A percentile compares a stretch with the other conserved stretches of the same genome.
Conservation (phyloP, 2,113 vertebrate genomes). For the Phalacrocorax aristotelis region DNA sequence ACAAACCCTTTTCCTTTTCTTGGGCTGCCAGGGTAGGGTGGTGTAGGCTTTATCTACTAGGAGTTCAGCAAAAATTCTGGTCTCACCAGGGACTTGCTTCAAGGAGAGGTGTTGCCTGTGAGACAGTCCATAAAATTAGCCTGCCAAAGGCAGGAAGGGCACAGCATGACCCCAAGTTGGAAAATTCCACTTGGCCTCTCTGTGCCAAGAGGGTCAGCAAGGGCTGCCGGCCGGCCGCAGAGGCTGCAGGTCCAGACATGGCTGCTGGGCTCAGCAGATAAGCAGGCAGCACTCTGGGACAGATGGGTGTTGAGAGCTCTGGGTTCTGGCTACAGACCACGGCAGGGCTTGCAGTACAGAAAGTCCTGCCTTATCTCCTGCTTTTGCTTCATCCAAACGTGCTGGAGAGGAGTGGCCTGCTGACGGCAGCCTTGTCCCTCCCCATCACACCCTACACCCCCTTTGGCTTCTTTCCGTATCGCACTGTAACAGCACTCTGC, state of each 20-base stretch:
- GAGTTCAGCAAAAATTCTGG: neutral
- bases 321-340: neutral
- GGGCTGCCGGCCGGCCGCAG: neutral
- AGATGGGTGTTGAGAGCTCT: neutral
- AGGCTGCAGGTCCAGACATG: neutral
- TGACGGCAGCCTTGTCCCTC: neutral
- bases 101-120: neutral
- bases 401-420: neutral
- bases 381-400: neutral
- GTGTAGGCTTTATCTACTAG: neutral
- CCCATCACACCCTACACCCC: neutral
- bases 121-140: neutral
- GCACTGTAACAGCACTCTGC: neutral
- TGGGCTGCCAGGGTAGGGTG: neutral
- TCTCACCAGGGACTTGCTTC: neutral
- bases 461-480: neutral
- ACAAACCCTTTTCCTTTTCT: neutral
- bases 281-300: neutral
- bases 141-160: neutral
- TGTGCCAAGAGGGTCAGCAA: neutral
- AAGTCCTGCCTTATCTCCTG: neutral
- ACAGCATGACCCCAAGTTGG: neutral
- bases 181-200: constrained; percentile 49
- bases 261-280: neutral
- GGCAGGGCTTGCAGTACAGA: neutral